phyloP scores from a whole-genome alignment of 2,888 invertebrate genomes.

The Pristionchus japonicus region DNA sequence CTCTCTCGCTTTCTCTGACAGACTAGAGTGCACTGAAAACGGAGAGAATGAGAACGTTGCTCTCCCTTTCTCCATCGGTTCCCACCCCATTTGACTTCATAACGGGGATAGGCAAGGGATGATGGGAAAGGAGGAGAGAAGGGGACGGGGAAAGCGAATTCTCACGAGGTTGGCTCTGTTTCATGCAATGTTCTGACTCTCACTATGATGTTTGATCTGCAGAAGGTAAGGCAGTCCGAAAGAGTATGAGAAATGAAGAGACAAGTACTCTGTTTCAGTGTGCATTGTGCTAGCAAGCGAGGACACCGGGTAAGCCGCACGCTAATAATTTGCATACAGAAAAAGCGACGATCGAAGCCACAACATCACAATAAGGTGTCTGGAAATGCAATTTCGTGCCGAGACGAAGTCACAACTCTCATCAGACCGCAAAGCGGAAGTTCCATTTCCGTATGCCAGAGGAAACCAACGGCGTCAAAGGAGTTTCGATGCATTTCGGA shows the following conservation, averaged over 20 bases:
- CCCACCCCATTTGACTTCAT: conserved; percentile 36
- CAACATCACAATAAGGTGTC: not conserved
- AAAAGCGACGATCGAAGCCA: not conserved
- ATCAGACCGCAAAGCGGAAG: not conserved
- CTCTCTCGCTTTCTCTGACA: no score
- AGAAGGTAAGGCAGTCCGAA: no score
- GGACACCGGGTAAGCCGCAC: not conserved
- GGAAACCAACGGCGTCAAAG: not conserved
- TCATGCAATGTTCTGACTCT: no score
- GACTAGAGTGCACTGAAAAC: no score
- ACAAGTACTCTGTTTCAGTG: not conserved
- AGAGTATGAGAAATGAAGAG: no score
- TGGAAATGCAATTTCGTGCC: not conserved
- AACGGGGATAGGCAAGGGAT: not conserved
- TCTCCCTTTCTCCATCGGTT: not conserved
- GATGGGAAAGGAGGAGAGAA: not conserved
- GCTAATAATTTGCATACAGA: not conserved
- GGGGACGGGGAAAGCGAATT: not conserved
- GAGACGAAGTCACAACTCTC: not conserved
- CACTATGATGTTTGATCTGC: no score
- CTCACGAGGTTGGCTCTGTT: conserved; percentile 19
- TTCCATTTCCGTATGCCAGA: not conserved
- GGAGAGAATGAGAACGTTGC: no score
- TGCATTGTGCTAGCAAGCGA: not conserved
- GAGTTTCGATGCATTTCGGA: not conserved